Evolutionary conservation across 2,888 invertebrate genomes (phyloP).

Genomic region (Platycnemis pennipes): DNA sequence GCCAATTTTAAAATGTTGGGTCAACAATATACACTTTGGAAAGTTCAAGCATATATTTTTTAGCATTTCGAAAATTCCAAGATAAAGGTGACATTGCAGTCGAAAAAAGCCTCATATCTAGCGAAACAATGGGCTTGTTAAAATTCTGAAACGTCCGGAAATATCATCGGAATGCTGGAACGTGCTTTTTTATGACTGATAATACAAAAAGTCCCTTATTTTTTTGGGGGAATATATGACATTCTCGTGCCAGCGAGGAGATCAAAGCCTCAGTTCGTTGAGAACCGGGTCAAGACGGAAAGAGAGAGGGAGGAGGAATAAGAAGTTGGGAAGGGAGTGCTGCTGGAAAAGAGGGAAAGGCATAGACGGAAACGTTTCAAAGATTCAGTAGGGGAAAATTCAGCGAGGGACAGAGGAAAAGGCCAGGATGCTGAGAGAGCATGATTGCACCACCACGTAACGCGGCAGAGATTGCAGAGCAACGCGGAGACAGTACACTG

Average conservation of each 20-base stretch:
- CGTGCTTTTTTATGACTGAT: not conserved
- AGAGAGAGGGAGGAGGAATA: too few species aligned
- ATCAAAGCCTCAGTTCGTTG: not conserved
- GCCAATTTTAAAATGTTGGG: too few species aligned
- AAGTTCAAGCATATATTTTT: too few species aligned
- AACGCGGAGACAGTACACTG: not conserved
- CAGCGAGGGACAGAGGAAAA: not conserved
- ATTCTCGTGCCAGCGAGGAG: not conserved
- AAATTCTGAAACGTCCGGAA: conserved; percentile 5
- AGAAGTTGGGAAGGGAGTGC: not conserved
- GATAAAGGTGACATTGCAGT: not conserved
- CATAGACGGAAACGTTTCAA: not conserved
- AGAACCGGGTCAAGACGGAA: not conserved
- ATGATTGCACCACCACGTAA: not conserved
- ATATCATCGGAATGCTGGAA: not conserved
- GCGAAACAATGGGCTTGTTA: conserved; percentile 2
- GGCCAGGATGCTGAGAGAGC: not conserved
- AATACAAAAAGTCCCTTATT: not conserved
- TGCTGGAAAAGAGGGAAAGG: not conserved
- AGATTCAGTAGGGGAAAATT: not conserved
- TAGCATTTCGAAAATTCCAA: not conserved
- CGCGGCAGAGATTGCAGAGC: not conserved
- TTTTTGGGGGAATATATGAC: not conserved
- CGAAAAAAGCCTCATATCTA: not conserved
- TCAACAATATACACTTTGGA: too few species aligned